Percentiles rank a stretch among this genome's conserved stretches.
Conservation (phyloP, 2,113 vertebrate genomes). For the Nothoprocta pentlandii region DNA sequence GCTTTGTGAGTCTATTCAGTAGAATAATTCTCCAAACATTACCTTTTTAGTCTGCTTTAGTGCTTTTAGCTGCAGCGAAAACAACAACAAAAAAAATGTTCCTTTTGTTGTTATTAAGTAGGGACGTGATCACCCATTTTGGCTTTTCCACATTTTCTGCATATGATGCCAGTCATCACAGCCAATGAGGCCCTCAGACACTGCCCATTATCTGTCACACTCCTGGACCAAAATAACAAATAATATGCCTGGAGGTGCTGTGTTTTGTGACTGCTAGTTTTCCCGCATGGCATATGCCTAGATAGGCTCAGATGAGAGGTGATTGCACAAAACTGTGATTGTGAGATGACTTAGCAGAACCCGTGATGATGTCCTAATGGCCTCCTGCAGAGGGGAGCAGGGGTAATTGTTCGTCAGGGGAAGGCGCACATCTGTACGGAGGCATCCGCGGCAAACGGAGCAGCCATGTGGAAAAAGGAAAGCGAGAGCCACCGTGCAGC, state of each 20-base stretch:
- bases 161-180: slow-evolving; percentile 51
- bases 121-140: slow-evolving; percentile 10
- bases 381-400: slow-evolving; percentile 76
- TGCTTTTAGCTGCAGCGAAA: slow-evolving; percentile 50
- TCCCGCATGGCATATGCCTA: slow-evolving; percentile 72
- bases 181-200: slow-evolving; percentile 64
- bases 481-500: slow-evolving; percentile 28
- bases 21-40: slow-evolving; percentile 40
- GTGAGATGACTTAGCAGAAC: slow-evolving; percentile 84
- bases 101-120: slow-evolving; percentile 19
- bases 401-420: slow-evolving; percentile 83
- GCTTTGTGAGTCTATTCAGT: slow-evolving; percentile 18
- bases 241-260: slow-evolving; percentile 77
- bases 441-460: slow-evolving; percentile 74
- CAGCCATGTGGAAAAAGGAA: slow-evolving; percentile 76
- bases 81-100: neutral
- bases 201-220: slow-evolving; percentile 76
- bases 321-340: slow-evolving; percentile 82
- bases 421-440: slow-evolving; percentile 78
- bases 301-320: slow-evolving; percentile 76
- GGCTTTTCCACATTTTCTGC: slow-evolving; percentile 44
- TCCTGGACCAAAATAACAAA: slow-evolving; percentile 80
- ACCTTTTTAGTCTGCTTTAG: slow-evolving; percentile 27
- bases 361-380: slow-evolving; percentile 82
- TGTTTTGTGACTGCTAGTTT: slow-evolving; percentile 75